These are phyloP conservation scores for Camptogramma bilineatum DNA, from an alignment of 2,888 invertebrate species.

Conservation along the genomic window DNA sequence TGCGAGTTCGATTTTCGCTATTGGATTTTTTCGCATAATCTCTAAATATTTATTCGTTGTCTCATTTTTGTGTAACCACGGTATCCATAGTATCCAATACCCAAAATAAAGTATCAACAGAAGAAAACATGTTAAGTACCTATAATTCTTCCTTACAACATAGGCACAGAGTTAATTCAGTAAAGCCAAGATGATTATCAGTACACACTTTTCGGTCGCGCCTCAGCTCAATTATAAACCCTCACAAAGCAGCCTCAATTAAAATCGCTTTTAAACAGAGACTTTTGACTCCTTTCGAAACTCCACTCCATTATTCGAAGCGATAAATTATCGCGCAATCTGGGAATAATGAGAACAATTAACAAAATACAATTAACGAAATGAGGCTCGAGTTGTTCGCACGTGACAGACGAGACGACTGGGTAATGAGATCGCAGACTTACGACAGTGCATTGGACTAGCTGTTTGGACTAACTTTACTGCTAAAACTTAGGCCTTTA, in stretches of 20 bases:
- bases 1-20: too few species aligned
- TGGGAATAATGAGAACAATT: constrained; percentile 37
- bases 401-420: constrained; percentile 23
- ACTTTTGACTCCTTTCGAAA: constrained; percentile 14
- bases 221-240: constrained; percentile 4
- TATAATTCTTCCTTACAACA: too few species aligned
- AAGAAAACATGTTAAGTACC: too few species aligned
- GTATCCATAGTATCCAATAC: too few species aligned
- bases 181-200: neutral
- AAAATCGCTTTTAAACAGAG: constrained; percentile 1
- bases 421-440: constrained; percentile 22
- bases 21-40: too few species aligned
- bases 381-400: constrained; percentile 27
- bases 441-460: neutral
- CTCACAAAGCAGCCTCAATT: neutral
- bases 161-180: too few species aligned
- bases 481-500: too few species aligned
- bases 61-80: too few species aligned
- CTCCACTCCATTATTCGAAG: constrained; percentile 19
- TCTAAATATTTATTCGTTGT: too few species aligned
- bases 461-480: neutral
- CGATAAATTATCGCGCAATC: constrained; percentile 24
- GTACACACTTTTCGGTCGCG: neutral
- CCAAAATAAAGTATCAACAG: too few species aligned
- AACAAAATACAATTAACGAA: constrained; percentile 37